Percentiles rank a stretch among this genome's conserved stretches.
Conservation (phyloP, 2,113 vertebrate genomes). For the Dromiciops gliroides region DNA sequence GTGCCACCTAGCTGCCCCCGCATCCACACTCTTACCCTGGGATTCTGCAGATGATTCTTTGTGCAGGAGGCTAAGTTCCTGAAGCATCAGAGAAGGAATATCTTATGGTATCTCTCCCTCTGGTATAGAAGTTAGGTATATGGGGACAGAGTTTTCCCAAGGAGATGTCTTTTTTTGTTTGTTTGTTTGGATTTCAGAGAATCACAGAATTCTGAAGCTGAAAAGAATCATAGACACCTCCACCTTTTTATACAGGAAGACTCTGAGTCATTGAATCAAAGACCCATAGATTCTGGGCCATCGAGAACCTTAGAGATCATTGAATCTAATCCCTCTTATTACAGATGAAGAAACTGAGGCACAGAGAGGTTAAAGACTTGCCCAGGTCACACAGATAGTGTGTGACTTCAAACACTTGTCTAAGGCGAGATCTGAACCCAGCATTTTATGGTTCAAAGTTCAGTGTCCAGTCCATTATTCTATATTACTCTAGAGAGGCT, state of each 20-base stretch:
- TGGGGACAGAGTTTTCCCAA: background rate
- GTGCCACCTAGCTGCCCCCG: too few relatives aligned
- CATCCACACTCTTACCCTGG: background rate
- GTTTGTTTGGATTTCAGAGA: background rate
- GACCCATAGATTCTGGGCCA: background rate
- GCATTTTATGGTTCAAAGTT: background rate
- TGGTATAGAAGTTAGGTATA: background rate
- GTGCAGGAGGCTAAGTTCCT: background rate
- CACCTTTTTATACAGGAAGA: background rate
- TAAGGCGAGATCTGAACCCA: background rate
- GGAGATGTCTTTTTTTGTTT: background rate
- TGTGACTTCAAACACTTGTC: too few relatives aligned
- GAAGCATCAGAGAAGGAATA: background rate
- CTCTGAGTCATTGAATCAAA: background rate
- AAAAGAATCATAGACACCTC: background rate
- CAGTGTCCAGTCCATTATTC: background rate
- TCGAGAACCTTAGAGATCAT: background rate
- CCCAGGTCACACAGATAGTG: background rate
- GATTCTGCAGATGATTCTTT: background rate
- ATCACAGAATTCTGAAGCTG: background rate
- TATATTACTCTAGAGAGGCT: background rate
- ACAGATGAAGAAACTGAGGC: background rate
- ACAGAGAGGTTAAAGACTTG: background rate
- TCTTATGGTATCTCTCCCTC: background rate
- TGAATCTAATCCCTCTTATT: background rate